These are phyloP conservation scores for Neolamprologus caudopunctatus DNA, from an alignment of 2,113 vertebrate genomes.

Conservation along the genomic window DNA sequence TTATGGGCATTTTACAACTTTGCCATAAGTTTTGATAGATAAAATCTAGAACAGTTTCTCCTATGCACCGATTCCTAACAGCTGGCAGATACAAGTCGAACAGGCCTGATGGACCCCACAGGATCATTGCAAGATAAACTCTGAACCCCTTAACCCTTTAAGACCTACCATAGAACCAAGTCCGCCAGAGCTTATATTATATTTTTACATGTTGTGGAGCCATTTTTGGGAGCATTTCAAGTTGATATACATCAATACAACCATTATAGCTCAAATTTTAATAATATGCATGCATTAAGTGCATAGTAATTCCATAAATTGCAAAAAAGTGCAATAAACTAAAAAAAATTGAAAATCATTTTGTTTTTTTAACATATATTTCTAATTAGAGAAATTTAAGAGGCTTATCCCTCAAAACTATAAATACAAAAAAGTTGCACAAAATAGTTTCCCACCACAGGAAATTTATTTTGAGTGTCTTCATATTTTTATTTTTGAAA, in stretches of 20 bases:
- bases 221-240: background rate
- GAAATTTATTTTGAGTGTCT: background rate
- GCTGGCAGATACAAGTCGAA: background rate
- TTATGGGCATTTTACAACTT: background rate
- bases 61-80: background rate
- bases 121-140: background rate
- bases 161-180: background rate
- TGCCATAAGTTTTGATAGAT: background rate
- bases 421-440: background rate
- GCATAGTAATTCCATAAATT: fast-evolving
- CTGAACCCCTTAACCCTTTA: background rate
- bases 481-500: fast-evolving
- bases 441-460: background rate
- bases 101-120: background rate
- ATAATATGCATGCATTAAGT: background rate
- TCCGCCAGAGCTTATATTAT: background rate
- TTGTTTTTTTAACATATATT: background rate
- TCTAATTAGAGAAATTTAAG: background rate
- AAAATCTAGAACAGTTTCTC: background rate
- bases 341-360: fast-evolving
- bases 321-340: background rate
- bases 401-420: background rate
- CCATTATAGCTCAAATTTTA: background rate
- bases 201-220: fast-evolving
- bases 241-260: background rate